phyloP scores from a whole-genome alignment of 2,113 vertebrate genomes.

The Sylvilagus bachmani region DNA sequence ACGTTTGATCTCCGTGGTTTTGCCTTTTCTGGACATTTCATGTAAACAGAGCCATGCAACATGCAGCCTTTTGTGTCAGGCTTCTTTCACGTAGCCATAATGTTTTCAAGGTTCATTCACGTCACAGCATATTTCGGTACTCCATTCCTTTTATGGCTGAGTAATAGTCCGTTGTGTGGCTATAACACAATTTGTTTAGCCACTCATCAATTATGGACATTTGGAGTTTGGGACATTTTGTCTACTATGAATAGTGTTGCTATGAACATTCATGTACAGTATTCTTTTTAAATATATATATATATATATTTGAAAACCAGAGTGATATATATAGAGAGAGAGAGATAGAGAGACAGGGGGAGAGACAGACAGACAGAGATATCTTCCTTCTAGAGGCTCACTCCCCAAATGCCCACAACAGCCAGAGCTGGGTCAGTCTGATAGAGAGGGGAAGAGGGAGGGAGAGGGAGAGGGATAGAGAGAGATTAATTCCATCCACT shows the following conservation, averaged over 20 bases:
- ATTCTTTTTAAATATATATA: background rate
- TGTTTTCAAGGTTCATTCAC: background rate
- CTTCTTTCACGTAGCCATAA: background rate
- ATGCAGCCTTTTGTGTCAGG: background rate
- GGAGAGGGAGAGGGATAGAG: too few species aligned
- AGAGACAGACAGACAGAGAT: too few species aligned
- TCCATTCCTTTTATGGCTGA: background rate
- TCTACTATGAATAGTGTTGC: background rate
- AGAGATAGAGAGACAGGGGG: too few species aligned
- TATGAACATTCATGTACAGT: background rate
- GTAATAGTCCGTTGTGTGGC: background rate
- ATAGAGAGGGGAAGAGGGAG: too few species aligned
- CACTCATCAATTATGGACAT: background rate
- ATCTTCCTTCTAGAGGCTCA: too few species aligned
- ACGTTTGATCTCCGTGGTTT: background rate
- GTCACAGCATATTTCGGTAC: too few species aligned
- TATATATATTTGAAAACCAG: background rate
- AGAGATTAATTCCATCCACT: too few species aligned
- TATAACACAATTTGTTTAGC: background rate
- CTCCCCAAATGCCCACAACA: too few species aligned
- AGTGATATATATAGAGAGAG: too few species aligned
- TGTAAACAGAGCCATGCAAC: background rate
- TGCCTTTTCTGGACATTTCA: background rate
- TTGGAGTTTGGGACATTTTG: background rate
- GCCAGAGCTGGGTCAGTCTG: too few species aligned